These are phyloP conservation scores for Platycheirus albimanus DNA, from an alignment of 2,888 invertebrate species.

Conservation along the genomic window DNA sequence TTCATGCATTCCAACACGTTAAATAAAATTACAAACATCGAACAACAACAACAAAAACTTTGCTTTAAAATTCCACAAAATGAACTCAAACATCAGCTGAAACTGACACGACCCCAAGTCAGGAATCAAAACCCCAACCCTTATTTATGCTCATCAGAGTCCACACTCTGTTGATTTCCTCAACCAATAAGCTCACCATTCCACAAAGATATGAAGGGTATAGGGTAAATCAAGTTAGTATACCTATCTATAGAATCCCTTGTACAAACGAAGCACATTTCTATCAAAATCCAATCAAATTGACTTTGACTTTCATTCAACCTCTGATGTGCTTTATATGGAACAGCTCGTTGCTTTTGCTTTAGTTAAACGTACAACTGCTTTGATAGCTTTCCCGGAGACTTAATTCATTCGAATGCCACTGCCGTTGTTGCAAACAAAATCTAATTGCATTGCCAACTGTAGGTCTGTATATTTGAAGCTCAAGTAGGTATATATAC, in stretches of 20 bases:
- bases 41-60: neutral
- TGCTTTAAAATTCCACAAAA: slow-evolving; percentile 24
- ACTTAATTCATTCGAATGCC: slow-evolving; percentile 58
- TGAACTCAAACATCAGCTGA: slow-evolving; percentile 22
- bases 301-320: slow-evolving; percentile 44
- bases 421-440: slow-evolving; percentile 53
- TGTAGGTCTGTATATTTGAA: slow-evolving; percentile 24
- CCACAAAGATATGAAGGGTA: neutral
- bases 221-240: no score
- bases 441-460: slow-evolving; percentile 63
- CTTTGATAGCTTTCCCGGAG: slow-evolving; percentile 43
- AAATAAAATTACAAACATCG: neutral
- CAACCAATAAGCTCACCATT: slow-evolving; percentile 14
- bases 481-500: slow-evolving; percentile 25
- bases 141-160: neutral
- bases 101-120: slow-evolving; percentile 4
- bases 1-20: slow-evolving; percentile 9
- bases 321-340: slow-evolving; percentile 11
- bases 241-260: slow-evolving; percentile 33
- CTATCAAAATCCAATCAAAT: slow-evolving; percentile 70
- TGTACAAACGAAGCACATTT: slow-evolving; percentile 46
- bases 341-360: neutral
- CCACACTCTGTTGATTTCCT: slow-evolving; percentile 26
- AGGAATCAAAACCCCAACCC: neutral
- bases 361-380: neutral